Conservation (phyloP, 2,113 vertebrate genomes). For the Bubo scandiacus region DNA sequence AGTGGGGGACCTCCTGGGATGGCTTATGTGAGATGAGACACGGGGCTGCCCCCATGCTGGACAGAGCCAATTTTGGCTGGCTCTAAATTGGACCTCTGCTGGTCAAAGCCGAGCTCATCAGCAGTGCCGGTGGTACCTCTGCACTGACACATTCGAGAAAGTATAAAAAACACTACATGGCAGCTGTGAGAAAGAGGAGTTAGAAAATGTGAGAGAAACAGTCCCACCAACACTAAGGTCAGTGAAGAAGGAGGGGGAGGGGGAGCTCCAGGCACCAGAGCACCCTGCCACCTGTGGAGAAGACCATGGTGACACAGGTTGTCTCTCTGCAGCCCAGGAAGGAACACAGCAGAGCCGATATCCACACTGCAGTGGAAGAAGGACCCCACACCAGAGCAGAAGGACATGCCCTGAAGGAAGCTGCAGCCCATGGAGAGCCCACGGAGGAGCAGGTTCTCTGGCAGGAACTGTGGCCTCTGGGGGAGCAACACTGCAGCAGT, state of each 20-base stretch:
- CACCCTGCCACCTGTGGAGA: not conserved
- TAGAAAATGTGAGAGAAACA: not conserved
- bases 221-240: not conserved
- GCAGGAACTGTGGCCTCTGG: not conserved
- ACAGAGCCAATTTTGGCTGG: not conserved
- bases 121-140: not conserved
- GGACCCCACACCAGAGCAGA: rapidly evolving
- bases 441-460: not conserved
- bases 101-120: not conserved
- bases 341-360: not conserved
- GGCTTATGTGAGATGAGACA: not conserved
- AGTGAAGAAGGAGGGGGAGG: not conserved
- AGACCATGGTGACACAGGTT: not conserved
- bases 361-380: not conserved
- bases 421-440: not conserved
- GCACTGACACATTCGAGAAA: not conserved
- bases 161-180: not conserved
- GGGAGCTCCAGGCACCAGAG: not conserved
- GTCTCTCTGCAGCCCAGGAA: not conserved
- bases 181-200: not conserved
- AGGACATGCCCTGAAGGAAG: not conserved
- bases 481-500: rapidly evolving
- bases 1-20: not conserved
- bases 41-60: not conserved
- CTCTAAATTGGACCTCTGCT: not conserved